Evolutionary conservation across 1,140 invertebrate species (phyloP).

Genomic region (Drosophila mayri): DNA sequence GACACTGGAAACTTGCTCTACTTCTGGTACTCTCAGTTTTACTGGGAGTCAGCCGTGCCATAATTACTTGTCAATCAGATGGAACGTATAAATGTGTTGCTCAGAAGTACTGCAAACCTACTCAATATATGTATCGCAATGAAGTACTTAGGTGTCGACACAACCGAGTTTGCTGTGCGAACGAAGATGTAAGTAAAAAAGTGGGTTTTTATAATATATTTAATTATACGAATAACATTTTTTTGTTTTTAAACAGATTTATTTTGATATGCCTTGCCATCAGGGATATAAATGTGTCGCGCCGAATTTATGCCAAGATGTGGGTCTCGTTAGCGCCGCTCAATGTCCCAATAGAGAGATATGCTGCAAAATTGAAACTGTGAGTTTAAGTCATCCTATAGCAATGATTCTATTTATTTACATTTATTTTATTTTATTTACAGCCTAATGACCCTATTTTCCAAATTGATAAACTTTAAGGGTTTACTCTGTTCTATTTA

Average conservation of each 20-base stretch:
- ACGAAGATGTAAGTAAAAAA: background rate
- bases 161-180: background rate
- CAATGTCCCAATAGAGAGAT: background rate
- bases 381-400: background rate
- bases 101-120: fast-evolving
- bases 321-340: background rate
- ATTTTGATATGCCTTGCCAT: background rate
- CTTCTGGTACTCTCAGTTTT: background rate
- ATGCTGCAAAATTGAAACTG: background rate
- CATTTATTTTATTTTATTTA: background rate
- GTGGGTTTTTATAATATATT: background rate
- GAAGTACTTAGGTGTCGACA: fast-evolving
- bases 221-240: background rate
- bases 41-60: background rate
- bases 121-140: background rate
- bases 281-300: background rate
- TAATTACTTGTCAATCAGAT: background rate
- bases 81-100: background rate
- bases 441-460: background rate
- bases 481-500: background rate
- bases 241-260: background rate
- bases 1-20: conserved; percentile 4
- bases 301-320: background rate
- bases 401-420: too few relatives aligned
- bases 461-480: background rate